Conservation (phyloP, 2,113 vertebrate species). For the Atractosteus spatula region DNA sequence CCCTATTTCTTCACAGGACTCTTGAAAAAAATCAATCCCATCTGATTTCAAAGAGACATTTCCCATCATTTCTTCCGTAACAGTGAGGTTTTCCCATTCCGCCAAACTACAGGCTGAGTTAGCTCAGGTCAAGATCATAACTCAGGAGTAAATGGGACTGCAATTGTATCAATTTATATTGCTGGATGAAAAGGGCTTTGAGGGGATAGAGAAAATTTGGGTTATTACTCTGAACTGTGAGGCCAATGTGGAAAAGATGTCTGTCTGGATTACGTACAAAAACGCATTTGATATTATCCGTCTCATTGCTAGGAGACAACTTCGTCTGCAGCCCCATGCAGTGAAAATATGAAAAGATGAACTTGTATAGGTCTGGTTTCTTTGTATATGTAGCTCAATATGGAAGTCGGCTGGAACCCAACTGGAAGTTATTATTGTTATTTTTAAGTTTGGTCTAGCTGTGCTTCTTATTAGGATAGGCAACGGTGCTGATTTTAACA, state of each 20-base stretch:
- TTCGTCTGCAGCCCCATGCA: not conserved
- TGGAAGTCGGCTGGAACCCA: too few species aligned
- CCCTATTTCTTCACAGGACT: conserved; percentile 1
- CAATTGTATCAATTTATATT: too few species aligned
- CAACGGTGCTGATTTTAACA: too few species aligned
- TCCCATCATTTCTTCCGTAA: conserved; percentile 10
- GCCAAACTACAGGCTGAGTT: too few species aligned
- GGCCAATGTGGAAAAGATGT: not conserved
- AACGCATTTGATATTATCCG: not conserved
- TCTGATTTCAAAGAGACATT: conserved; percentile 12
- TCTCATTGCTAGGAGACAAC: conserved; percentile 20
- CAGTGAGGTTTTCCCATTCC: not conserved
- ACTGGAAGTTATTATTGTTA: too few species aligned
- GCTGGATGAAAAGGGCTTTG: not conserved
- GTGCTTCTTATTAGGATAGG: too few species aligned
- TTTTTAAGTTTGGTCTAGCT: too few species aligned
- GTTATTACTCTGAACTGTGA: not conserved
- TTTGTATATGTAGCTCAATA: too few species aligned
- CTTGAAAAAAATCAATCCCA: conserved; percentile 7
- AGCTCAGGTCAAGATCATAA: too few species aligned
- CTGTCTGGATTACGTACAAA: not conserved
- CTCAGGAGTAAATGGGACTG: too few species aligned
- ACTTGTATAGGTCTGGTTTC: too few species aligned
- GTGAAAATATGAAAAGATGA: too few species aligned
- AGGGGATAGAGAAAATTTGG: conserved; percentile 3